Evolutionary conservation across 2,797 vertebrate species (phyloP), one percentile per base, ranked within the genome.

Genomic region (Caiman crocodilus): DNA sequence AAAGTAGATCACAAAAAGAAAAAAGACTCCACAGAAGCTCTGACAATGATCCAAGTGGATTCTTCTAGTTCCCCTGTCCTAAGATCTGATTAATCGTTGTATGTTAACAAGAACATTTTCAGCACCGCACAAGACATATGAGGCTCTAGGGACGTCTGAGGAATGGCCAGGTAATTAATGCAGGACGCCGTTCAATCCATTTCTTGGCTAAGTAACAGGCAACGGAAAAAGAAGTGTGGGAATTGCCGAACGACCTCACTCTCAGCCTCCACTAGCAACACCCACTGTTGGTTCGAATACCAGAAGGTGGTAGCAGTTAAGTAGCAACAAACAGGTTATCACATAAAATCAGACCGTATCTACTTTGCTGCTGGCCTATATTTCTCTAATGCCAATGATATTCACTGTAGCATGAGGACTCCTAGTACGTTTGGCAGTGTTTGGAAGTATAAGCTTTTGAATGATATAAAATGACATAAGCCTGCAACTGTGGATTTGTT

Each of bases 381-480:
- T 87, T 91, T 89, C 81, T 61, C 83, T 18, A 35, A 14, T 75
- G 58, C 84, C 35, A 56, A 89, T 94, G 94, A 94, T 90, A 95
- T 96, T 94, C 94, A 75, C 79, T 30, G 75, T 42, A 82, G 93
- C 87, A 85, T 93, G 96, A 96, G 94, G 94, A 94, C 95, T 28
- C 87, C 93, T 35, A 67, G 94, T 92, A 79, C 93, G 93, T 93
- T 77, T 96, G 95, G 94, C 95, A 96, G 93, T 88, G 42, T 42
- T 42, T 42, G 42, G 42, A 42, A 42, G 5, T 42, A 42, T 42
- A 42, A 92, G 85, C 84, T 96, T 90, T 92, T 84, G 84, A 93
- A 94, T 94, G 93, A 94, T 89, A 92, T 92, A 87, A 90, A 86
- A 94, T 91, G 95, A 94, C 91, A 90, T 85, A 78, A 93, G 93